These are phyloP conservation scores for Linyphia triangularis DNA, from an alignment of 2,888 invertebrate genomes.

Conservation along the genomic window DNA sequence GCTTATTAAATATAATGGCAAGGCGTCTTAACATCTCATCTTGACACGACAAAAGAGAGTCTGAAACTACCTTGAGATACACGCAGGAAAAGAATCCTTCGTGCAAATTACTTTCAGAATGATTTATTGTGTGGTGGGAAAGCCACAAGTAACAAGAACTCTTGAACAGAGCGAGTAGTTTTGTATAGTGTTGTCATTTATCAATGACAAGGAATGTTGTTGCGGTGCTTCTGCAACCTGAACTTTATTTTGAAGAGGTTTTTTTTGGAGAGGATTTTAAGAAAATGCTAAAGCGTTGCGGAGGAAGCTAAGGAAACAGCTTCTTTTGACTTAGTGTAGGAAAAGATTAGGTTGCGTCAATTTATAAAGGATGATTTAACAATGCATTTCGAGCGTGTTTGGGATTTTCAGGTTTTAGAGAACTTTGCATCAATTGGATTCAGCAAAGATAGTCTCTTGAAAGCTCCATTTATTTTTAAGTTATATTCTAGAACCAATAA, in stretches of 20 bases:
- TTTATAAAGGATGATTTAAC: too few relatives aligned
- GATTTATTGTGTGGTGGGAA: conserved; percentile 44
- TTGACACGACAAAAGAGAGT: conserved; percentile 4
- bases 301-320: conserved; percentile 5
- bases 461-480: too few relatives aligned
- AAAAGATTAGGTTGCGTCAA: conserved; percentile 25
- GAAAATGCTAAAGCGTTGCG: conserved; percentile 17
- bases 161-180: conserved; percentile 34
- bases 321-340: conserved; percentile 23
- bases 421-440: too few relatives aligned
- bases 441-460: too few relatives aligned
- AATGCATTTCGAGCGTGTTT: too few relatives aligned
- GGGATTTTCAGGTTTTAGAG: too few relatives aligned
- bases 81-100: conserved; percentile 37
- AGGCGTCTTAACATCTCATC: conserved; percentile 35
- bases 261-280: conserved; percentile 14
- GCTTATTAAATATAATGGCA: conserved; percentile 36
- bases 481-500: too few relatives aligned
- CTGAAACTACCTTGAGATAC: conserved; percentile 46
- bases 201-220: conserved; percentile 39
- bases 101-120: conserved; percentile 48
- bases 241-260: conserved; percentile 12
- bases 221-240: conserved; percentile 1
- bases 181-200: conserved; percentile 57
- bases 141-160: conserved; percentile 56